Evolutionary conservation across 2,888 invertebrate species (phyloP), one percentile per base, ranked within the genome.

Genomic region (Germaria angustata): DNA sequence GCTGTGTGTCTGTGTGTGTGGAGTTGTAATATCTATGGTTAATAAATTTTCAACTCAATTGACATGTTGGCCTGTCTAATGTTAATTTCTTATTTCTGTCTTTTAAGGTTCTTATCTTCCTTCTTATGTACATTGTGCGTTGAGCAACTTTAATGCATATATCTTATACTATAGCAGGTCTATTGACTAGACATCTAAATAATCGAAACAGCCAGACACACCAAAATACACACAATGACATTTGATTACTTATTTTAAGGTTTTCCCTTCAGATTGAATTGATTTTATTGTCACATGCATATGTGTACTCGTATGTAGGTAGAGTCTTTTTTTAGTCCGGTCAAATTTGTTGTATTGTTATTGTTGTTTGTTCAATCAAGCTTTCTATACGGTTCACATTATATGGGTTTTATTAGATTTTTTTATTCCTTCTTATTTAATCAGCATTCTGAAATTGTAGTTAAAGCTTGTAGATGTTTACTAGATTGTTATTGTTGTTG

Each of bases 21-120:
- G 55, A 49, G 36, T 24, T 46, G 17, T 57, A 57, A 57, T 61
- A 41, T 55, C 17, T 61, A 34, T 53, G 44, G 44, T 57, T 46
- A 57, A 57, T 63, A 55, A 71, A 71, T 46, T 11, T 15, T 20
- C 49, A 78, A 57, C 28, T 65, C 65, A 71, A 78, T 71, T 72
- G 63, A 78, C 63, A 57, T 49, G 44, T 71, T 46, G 22, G 17
- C 39, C 46, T 78, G 44, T 51, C 53, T 77, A 32, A 53, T 53
- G 9, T 20, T 17, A 11, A 11, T 72, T 46, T 59, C n/a, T n/a
- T n/a, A n/a, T 22, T 11, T 17, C 39, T 39, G n/a, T 20, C 9
- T 17, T 39, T 20, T 34, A 24, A 22, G 0, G 28, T 65, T 49
- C n/a, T 68, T 41, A 13, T 63, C 17, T 5, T 15, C 2, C n/a